These are phyloP conservation scores for Chauna torquata DNA, from an alignment of 2,113 vertebrate species.

Conservation along the genomic window DNA sequence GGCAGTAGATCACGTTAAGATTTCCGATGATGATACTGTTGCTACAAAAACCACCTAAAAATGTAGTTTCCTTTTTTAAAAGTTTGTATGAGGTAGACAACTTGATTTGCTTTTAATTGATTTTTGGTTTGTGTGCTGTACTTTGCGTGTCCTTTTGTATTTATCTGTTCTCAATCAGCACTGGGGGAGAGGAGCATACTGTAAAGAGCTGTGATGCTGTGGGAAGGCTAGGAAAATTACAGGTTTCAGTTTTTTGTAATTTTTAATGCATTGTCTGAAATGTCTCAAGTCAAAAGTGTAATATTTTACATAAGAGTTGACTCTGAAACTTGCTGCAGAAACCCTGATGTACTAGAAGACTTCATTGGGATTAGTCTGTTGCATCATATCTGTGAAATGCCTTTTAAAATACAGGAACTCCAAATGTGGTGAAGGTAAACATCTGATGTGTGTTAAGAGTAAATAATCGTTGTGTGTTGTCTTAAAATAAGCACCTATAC, in stretches of 20 bases:
- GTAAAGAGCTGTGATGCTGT: neutral
- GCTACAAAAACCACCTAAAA: neutral
- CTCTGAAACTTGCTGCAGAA: neutral
- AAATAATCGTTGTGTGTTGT: neutral
- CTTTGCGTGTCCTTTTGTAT: neutral
- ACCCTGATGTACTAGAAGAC: neutral
- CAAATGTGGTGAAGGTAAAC: too few relatives aligned
- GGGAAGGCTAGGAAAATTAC: neutral
- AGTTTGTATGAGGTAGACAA: neutral
- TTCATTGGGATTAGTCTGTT: neutral
- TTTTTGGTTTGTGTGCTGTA: neutral
- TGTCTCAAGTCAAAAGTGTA: neutral
- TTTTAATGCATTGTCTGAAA: neutral
- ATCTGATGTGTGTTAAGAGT: neutral
- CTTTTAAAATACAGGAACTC: neutral
- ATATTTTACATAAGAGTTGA: neutral
- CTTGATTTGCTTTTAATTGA: neutral
- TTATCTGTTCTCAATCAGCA: neutral
- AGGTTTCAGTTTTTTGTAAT: too few relatives aligned
- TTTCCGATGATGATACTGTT: neutral
- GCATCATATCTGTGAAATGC: neutral
- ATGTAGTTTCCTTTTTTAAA: neutral
- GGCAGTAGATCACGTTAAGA: neutral
- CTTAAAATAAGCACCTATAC: neutral
- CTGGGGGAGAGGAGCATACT: rapidly evolving